Percentiles rank a stretch among this genome's conserved stretches.
Conservation (phyloP, 2,797 vertebrate species). For the Benthosema pterotum region DNA sequence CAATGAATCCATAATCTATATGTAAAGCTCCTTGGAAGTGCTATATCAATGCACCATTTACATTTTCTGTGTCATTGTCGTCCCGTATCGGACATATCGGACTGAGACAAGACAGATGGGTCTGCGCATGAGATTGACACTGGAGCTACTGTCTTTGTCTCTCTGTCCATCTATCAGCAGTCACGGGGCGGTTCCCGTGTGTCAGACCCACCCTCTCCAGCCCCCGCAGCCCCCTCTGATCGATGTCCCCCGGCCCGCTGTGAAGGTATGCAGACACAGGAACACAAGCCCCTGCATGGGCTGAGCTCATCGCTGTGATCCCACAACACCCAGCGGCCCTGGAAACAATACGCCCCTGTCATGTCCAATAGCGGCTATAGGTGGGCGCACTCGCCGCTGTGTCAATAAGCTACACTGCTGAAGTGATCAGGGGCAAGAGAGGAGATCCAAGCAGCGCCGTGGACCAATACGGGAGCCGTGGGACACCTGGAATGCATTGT, state of each 20-base stretch:
- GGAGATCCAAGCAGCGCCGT: conserved; percentile 17
- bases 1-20: no score
- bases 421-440: conserved; percentile 41
- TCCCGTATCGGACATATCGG: no score
- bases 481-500: conserved; percentile 55
- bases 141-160: neutral
- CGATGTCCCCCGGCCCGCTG: conserved; percentile 21
- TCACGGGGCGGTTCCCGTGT: conserved; percentile 21
- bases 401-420: conserved; percentile 43
- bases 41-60: no score
- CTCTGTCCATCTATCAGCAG: neutral
- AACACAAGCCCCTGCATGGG: conserved; percentile 30
- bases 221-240: conserved; percentile 2
- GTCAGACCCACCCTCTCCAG: conserved; percentile 8
- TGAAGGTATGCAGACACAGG: conserved; percentile 37
- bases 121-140: no score
- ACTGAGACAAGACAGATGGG: no score
- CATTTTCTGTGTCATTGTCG: no score
- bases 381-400: conserved; percentile 52
- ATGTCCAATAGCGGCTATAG: conserved; percentile 34
- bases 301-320: conserved; percentile 33
- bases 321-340: conserved; percentile 27
- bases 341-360: conserved; percentile 45
- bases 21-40: no score
- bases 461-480: conserved; percentile 35